Evolutionary conservation across 2,888 invertebrate species (phyloP).

Genomic region (Phasia obesa): DNA sequence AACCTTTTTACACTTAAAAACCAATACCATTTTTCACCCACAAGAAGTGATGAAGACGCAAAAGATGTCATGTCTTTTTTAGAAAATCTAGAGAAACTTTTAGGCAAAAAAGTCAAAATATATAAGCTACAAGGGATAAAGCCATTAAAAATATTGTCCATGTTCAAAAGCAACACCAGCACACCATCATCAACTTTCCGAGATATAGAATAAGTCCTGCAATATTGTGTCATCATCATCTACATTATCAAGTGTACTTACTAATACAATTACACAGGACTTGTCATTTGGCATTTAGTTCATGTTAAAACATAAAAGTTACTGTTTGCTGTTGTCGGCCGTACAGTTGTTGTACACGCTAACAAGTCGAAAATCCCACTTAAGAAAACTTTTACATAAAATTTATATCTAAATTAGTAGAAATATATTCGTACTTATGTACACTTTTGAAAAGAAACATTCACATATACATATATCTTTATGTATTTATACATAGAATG

Average conservation of each 20-base stretch:
- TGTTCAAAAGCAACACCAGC: conserved; percentile 26
- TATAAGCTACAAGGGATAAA: conserved; percentile 9
- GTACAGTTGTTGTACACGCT: conserved; percentile 38
- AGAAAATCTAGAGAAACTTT: conserved; percentile 39
- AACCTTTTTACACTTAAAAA: conserved; percentile 47
- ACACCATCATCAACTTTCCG: not conserved
- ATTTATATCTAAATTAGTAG: conserved; percentile 63
- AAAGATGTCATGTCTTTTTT: conserved; percentile 6
- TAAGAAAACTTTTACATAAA: conserved; percentile 67
- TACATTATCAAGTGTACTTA: conserved; percentile 51
- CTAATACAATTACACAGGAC: conserved; percentile 66
- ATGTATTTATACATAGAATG: not conserved
- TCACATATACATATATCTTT: not conserved
- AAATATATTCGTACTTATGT: conserved; percentile 22
- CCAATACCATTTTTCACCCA: conserved; percentile 41
- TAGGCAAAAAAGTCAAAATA: conserved; percentile 1
- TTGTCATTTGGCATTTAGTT: conserved; percentile 69
- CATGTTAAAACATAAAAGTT: conserved; percentile 61
- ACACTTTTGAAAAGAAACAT: not conserved
- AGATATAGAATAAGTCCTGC: conserved; percentile 4
- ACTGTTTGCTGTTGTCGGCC: not conserved
- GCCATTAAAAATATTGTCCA: conserved; percentile 63
- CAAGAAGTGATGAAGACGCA: conserved; percentile 4
- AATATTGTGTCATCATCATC: conserved; percentile 13
- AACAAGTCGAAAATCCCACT: conserved; percentile 68